These are phyloP conservation scores for Diglossa cyanea DNA, from an alignment of 2,797 vertebrate genomes.

Conservation along the genomic window DNA sequence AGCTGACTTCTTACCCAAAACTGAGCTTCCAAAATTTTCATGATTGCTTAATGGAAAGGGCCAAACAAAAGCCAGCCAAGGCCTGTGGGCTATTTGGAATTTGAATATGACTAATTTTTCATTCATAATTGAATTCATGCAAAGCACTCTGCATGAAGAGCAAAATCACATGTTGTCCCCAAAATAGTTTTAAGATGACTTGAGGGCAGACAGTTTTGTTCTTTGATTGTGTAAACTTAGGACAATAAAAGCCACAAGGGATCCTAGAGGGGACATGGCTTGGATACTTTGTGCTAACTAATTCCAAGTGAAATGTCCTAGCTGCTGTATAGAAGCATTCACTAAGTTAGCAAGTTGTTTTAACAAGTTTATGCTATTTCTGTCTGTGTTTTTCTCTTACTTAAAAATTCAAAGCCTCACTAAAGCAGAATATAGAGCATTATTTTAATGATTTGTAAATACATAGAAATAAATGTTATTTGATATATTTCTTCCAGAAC, in stretches of 20 bases:
- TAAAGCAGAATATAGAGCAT: neutral
- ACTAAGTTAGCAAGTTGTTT: neutral
- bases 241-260: neutral
- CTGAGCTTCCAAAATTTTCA: neutral
- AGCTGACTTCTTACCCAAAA: neutral
- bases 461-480: neutral
- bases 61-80: neutral
- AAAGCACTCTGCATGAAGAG: neutral
- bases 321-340: neutral
- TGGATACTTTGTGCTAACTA: neutral
- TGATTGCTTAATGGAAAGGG: neutral
- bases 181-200: constrained; percentile 22
- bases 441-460: neutral
- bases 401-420: neutral
- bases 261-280: neutral
- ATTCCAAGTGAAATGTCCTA: neutral
- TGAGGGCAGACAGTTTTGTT: neutral
- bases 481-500: neutral
- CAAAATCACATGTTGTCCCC: neutral
- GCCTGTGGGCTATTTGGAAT: neutral
- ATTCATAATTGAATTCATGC: constrained; percentile 16
- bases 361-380: neutral
- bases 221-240: neutral
- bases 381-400: neutral
- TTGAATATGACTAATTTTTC: constrained; percentile 43